Conservation (phyloP, 2,888 invertebrate species). For the Oscheius sp. region DNA sequence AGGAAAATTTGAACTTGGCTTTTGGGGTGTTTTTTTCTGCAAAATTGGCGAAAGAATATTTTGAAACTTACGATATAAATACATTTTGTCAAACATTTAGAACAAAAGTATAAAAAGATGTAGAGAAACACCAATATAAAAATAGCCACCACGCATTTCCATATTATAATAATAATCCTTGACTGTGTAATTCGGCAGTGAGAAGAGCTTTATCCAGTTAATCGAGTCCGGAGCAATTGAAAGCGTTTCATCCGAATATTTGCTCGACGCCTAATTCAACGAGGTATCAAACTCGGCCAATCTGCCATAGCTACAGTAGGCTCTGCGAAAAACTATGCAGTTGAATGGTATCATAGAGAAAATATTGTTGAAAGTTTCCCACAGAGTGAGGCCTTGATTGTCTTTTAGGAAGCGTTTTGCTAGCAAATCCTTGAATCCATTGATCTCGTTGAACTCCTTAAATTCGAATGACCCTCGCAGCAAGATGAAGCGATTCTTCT, state of each 20-base stretch:
- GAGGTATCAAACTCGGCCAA: no score
- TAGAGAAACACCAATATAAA: no score
- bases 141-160: neutral
- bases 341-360: neutral
- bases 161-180: neutral
- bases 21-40: no score
- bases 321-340: neutral
- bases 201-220: neutral
- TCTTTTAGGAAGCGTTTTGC: neutral
- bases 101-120: no score
- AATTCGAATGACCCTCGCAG: neutral
- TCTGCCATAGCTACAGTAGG: neutral
- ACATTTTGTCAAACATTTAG: no score
- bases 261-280: no score
- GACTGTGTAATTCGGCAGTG: constrained; percentile 4
- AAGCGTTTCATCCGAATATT: no score
- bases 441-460: neutral
- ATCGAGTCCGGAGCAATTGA: no score
- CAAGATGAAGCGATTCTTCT: neutral
- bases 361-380: neutral
- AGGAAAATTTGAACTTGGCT: no score
- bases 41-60: no score
- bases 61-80: no score
- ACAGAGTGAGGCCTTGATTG: neutral
- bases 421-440: neutral